Base-by-base conservation (phyloP, 2,113 vertebrate species). In the Chascanopsetta lugubris region DNA sequence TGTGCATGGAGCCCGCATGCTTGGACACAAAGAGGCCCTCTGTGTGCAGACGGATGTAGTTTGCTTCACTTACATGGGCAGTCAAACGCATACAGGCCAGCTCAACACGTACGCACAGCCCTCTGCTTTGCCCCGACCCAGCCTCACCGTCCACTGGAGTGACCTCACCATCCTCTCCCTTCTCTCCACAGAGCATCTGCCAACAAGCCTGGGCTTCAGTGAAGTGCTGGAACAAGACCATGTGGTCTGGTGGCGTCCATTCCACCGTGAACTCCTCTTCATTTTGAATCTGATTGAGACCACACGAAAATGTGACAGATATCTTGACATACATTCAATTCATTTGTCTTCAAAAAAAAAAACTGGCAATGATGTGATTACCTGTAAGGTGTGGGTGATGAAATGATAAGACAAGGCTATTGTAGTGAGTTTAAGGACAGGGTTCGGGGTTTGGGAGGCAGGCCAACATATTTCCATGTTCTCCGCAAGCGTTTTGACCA, bases 231-330 rank as follows among this genome's bases (percentile, higher is more conserved):
- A 95, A 98, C 18, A 98, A 75, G 71, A 96, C 94, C 95, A 99
- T 98, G 90, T 99, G 97, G 85, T 95, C 93, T 0, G 92, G 88
- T 0, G 97, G 95, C 1, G 94, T 96, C 97, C 97, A 98, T 3
- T 94, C 91, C 3, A 96, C 72, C 0, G 78, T 80, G 64, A 98
- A 86, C 30, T 93, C 91, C n/a, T 95, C 87, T 0, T 94, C 91
- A 2, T 94, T 95, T 47, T 93, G 93, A 75, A 98, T 81, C 97
- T 99, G 80, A 43, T 42, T 3, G 59, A 57, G 30, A 66, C 26
- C 49, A 12, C 10, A 30, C 8, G 8, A 60, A 9, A 3, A 42
- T 9, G 30, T 54, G 15, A 26, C 8, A 54, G 26, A 7, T 69
- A 62, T 42, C 40, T 2, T 22, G 17, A 40, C 27, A 61, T 6